These are phyloP conservation scores for Nephila pilipes DNA, from an alignment of 1,140 invertebrate genomes.

Conservation along the genomic window DNA sequence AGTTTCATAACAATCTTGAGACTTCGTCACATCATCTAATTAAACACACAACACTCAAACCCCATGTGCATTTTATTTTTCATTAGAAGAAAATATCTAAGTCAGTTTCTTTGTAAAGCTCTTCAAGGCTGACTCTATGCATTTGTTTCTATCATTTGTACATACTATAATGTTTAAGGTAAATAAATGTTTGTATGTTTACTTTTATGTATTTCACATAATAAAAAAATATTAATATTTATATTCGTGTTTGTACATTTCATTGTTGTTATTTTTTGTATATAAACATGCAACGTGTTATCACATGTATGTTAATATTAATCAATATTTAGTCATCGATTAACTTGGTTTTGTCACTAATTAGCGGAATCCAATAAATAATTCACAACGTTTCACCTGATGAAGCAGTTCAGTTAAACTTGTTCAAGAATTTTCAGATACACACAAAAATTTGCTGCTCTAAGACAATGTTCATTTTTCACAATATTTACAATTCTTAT, in stretches of 20 bases:
- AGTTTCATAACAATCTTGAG: not conserved
- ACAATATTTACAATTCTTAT: no score
- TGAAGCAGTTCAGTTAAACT: no score
- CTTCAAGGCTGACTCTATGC: conserved; percentile 18
- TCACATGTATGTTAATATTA: no score
- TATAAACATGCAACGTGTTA: no score
- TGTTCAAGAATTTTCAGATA: no score
- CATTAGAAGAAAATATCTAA: conserved; percentile 32
- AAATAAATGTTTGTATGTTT: conserved; percentile 33
- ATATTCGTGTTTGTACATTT: not conserved
- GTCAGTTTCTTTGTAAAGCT: conserved; percentile 48
- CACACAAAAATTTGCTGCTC: no score
- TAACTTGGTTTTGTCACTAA: no score
- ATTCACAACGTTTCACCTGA: no score
- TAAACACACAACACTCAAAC: not conserved
- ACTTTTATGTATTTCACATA: conserved; percentile 27
- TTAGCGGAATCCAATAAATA: no score
- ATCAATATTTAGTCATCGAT: no score
- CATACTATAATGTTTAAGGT: conserved; percentile 30
- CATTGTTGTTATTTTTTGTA: not conserved
- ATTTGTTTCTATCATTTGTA: conserved; percentile 23
- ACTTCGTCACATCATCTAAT: not conserved
- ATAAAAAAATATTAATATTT: conserved; percentile 50
- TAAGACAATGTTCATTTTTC: no score
- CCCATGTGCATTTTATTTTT: not conserved